Base-by-base conservation (phyloP, 1,140 invertebrate genomes). In the Drosophila orena region DNA sequence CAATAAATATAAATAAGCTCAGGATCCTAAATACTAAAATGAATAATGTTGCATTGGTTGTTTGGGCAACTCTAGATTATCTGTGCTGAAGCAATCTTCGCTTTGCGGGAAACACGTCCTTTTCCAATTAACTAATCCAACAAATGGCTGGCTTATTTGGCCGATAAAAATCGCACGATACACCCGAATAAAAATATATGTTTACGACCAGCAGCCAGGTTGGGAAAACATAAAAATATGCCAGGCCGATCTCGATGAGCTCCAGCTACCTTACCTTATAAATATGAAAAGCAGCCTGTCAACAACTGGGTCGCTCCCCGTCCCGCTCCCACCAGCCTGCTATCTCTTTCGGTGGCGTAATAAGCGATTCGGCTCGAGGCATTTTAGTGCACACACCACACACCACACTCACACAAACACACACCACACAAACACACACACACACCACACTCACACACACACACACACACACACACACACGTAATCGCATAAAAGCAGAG, bases 401-500 rank as follows among this genome's bases (percentile, higher is more conserved):
- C 11, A 35, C 34, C 8, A 35, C 34, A 35, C 34, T 35, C 34
- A 35, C 34, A 35, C 34, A 35, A 55, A 59, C 30, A 68, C 37
- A 56, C 43, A 22, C 20, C n/a, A n/a, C n/a, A n/a, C n/a, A n/a
- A n/a, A n/a, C 30, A 61, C 69, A 70, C 37, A 56, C 57, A 37
- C 24, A 68, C 11, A 35, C 34, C 8, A 35, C 34, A 35, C 34
- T 35, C 34, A 35, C 34, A 35, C 34, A 35, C 58, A 59, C 30
- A 68, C 37, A 56, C 43, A 22, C 20, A 1, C 22, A 3, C 22
- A 22, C 22, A 22, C 34, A 35, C 34, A 64, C 52, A 53, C 57
- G 81, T 79, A 86, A 86, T 73, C 81, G 79, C 83, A 88, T 88
- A 88, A 88, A 88, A 88, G 84, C 79, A 88, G 71, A 89, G 79